Evolutionary conservation across 2,113 vertebrate species (phyloP).

Genomic region (Cochlearius cochlearius): DNA sequence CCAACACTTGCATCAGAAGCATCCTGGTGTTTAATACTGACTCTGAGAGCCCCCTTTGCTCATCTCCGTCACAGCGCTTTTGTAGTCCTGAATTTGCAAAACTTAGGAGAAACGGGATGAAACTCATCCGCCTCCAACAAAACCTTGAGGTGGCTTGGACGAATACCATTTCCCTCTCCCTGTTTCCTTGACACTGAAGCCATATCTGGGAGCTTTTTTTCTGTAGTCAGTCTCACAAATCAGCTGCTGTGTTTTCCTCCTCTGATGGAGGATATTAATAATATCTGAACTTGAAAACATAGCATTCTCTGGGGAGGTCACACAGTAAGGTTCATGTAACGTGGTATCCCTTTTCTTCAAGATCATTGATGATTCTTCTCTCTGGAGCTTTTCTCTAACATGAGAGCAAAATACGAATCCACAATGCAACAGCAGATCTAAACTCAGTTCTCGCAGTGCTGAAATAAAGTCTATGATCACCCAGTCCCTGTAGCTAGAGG

Average conservation of each 20-base stretch:
- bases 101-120: not conserved
- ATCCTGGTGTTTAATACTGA: not conserved
- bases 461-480: conserved; percentile 8
- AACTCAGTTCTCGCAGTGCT: not conserved
- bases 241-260: not conserved
- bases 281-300: not conserved
- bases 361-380: not conserved
- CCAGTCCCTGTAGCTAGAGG: not conserved
- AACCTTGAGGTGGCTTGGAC: not conserved
- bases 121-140: not conserved
- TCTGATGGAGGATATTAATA: not conserved
- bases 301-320: not conserved
- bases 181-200: not conserved
- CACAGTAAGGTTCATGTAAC: not conserved
- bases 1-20: not conserved
- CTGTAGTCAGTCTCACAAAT: not conserved
- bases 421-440: not conserved
- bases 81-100: not conserved
- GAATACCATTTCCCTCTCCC: not conserved
- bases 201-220: not conserved
- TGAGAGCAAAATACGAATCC: not conserved
- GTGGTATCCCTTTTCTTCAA: not conserved
- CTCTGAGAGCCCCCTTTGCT: conserved; percentile 12
- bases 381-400: not conserved
- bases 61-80: not conserved